phyloP scores from a whole-genome alignment of 2,113 vertebrate species.

The Acanthisitta chloris region DNA sequence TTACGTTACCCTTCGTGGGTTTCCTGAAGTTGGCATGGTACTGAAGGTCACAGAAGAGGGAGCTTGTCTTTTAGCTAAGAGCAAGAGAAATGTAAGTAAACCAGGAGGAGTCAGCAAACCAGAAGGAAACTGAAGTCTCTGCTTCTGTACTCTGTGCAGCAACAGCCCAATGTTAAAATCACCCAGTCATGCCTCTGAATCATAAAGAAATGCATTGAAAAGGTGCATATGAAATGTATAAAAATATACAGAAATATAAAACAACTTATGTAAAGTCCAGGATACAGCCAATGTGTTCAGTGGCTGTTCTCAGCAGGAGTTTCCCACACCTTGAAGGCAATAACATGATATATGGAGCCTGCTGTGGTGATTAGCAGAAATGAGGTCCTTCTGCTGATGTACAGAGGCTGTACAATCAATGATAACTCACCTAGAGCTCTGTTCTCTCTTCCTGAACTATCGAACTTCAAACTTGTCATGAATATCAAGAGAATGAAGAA shows the following conservation, averaged over 20 bases:
- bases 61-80: background rate
- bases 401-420: background rate
- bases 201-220: background rate
- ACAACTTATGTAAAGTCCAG: background rate
- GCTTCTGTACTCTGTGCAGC: background rate
- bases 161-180: background rate
- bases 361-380: background rate
- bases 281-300: background rate
- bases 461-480: background rate
- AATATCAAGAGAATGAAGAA: background rate
- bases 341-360: background rate
- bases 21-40: background rate
- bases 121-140: background rate
- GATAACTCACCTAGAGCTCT: background rate
- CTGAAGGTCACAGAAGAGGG: background rate
- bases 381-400: background rate
- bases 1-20: accelerated
- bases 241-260: background rate
- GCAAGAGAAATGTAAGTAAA: background rate
- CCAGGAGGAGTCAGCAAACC: background rate
- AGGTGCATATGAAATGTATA: accelerated
- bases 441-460: background rate
- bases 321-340: background rate
- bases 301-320: background rate
- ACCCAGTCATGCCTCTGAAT: background rate